Evolutionary conservation across 2,113 vertebrate genomes (phyloP).

Genomic region (Genyomyrus donnyi): DNA sequence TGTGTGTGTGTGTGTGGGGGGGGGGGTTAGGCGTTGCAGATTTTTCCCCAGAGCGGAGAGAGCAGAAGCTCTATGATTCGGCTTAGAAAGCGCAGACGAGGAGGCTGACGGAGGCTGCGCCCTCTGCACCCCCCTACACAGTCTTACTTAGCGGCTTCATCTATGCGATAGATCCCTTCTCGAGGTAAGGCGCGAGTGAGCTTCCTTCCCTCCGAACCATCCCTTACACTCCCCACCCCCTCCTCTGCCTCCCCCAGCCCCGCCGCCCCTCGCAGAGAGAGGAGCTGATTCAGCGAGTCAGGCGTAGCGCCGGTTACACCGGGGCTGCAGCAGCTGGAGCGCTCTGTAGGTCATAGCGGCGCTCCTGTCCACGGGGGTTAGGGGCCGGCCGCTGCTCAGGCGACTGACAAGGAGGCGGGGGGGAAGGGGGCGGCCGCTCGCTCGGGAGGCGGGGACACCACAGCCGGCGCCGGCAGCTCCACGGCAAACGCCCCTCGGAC

Average conservation of each 20-base stretch:
- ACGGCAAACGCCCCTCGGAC: slow-evolving; percentile 34
- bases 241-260: slow-evolving; percentile 33
- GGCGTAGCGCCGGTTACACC: slow-evolving; percentile 65
- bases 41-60: slow-evolving; percentile 38
- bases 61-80: slow-evolving; percentile 18
- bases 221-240: slow-evolving; percentile 32
- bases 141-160: slow-evolving; percentile 41
- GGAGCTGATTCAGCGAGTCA: slow-evolving; percentile 86
- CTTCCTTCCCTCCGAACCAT: slow-evolving; percentile 37
- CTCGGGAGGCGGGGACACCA: slow-evolving; percentile 9
- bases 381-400: slow-evolving; percentile 46
- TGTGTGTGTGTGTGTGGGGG: neutral
- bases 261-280: slow-evolving; percentile 60
- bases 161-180: slow-evolving; percentile 51
- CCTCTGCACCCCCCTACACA: slow-evolving; percentile 4
- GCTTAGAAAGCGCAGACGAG: slow-evolving; percentile 4
- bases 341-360: slow-evolving; percentile 81
- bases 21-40: slow-evolving; percentile 39
- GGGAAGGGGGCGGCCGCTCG: neutral
- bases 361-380: slow-evolving; percentile 65
- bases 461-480: neutral
- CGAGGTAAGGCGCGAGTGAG: slow-evolving; percentile 71
- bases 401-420: slow-evolving; percentile 47
- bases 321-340: slow-evolving; percentile 85
- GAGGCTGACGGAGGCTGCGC: neutral